A percentile compares a stretch with the other conserved stretches of the same genome.
These are phyloP conservation scores for Pseudomugil tenellus DNA, from an alignment of 2,797 vertebrate genomes.

Conservation along the genomic window DNA sequence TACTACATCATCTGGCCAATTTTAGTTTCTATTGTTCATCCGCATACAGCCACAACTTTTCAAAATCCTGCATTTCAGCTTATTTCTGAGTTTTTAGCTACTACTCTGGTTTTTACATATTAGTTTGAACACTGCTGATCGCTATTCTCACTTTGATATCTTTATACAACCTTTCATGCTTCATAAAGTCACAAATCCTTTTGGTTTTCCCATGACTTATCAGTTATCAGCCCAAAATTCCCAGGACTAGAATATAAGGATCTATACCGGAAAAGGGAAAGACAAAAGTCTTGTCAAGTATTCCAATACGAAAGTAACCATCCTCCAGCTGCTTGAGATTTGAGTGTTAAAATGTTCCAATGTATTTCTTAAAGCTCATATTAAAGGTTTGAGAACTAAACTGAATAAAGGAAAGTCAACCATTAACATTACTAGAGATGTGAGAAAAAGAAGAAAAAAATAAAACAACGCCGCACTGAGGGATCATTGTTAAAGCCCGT, in stretches of 20 bases:
- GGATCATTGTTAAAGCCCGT: slow-evolving; percentile 66
- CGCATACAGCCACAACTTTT: no score
- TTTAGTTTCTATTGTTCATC: no score
- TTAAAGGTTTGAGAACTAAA: background rate
- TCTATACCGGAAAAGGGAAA: background rate
- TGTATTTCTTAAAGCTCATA: background rate
- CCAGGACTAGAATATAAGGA: background rate
- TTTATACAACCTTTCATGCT: no score
- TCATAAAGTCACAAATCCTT: no score
- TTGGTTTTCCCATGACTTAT: no score
- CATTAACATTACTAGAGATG: background rate
- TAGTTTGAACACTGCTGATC: no score
- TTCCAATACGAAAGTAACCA: background rate
- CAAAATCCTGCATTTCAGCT: no score
- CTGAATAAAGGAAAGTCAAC: background rate
- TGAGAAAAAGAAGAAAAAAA: background rate
- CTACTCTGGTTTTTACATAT: no score
- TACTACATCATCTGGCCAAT: no score
- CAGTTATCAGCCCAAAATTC: no score
- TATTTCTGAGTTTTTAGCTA: no score
- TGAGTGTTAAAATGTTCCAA: background rate
- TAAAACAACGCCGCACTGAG: slow-evolving; percentile 32
- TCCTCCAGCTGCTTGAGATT: background rate
- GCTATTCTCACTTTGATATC: no score
- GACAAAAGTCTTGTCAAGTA: background rate